Evolutionary conservation across 1,140 invertebrate species (phyloP).

Genomic region (Neocloeon triangulifer): DNA sequence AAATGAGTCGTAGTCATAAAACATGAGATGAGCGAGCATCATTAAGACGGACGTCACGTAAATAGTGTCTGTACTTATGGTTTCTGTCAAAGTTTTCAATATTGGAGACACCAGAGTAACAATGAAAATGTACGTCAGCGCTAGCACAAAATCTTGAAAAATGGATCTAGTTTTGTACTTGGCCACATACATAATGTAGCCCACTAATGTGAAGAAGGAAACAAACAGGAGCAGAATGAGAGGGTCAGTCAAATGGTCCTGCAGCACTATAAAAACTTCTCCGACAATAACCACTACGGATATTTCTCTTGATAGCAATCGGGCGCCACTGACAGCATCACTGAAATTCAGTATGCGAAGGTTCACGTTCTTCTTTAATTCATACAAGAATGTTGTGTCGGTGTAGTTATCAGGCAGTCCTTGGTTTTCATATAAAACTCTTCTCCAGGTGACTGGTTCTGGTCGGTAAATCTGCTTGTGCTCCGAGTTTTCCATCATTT

Average conservation of each 20-base stretch:
- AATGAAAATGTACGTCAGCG: constrained; percentile 56
- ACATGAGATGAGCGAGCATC: constrained; percentile 69
- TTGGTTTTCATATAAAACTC: constrained; percentile 72
- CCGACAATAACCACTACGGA: constrained; percentile 53
- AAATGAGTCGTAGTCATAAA: constrained; percentile 56
- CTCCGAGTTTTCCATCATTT: no score
- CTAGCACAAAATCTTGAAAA: constrained; percentile 35
- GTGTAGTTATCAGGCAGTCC: constrained; percentile 83
- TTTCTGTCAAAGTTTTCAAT: constrained; percentile 84
- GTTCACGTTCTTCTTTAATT: constrained; percentile 64
- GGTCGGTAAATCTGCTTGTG: no score
- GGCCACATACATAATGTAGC: constrained; percentile 27
- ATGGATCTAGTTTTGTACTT: constrained; percentile 10
- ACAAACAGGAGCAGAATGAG: constrained; percentile 31
- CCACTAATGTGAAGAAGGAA: constrained; percentile 25
- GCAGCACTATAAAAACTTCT: constrained; percentile 45
- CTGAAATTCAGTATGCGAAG: constrained; percentile 38
- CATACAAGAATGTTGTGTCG: constrained; percentile 59
- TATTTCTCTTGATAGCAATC: constrained; percentile 46
- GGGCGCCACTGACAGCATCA: constrained; percentile 47
- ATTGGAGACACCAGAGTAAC: constrained; percentile 73
- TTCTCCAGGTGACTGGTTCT: no score
- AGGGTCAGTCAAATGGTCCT: constrained; percentile 37
- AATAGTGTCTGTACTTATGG: constrained; percentile 90
- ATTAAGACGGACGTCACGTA: constrained; percentile 75